Percentiles rank a stretch among this genome's conserved stretches.
phyloP scores from a whole-genome alignment of 2,113 vertebrate species.

The Scophthalmus maximus region DNA sequence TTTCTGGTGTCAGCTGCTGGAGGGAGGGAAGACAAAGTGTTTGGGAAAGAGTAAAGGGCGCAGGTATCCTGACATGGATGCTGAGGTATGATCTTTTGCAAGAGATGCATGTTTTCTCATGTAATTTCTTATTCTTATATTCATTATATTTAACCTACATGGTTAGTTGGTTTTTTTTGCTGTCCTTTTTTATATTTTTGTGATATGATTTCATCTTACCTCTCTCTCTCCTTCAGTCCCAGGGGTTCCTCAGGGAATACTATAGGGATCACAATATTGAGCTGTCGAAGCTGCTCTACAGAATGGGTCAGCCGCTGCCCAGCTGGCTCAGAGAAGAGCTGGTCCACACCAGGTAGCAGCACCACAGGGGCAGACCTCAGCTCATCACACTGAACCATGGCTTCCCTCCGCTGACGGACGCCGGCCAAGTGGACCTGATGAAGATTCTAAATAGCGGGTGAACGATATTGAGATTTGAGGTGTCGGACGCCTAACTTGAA shows the following conservation, averaged over 20 bases:
- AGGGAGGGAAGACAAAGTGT: constrained; percentile 96
- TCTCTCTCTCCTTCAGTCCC: constrained; percentile 82
- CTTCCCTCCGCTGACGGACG: constrained; percentile 40
- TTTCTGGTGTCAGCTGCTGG: constrained; percentile 97
- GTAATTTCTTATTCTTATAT: too few species aligned
- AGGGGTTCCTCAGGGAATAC: constrained; percentile 92
- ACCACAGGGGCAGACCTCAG: constrained; percentile 30
- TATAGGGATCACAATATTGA: constrained; percentile 96
- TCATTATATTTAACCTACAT: background rate
- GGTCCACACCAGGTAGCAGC: constrained; percentile 95
- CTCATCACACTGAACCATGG: constrained; percentile 57
- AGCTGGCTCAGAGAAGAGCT: constrained; percentile 96
- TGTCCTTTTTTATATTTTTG: background rate
- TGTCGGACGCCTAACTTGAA: constrained; percentile 17
- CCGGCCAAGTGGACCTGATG: constrained; percentile 18
- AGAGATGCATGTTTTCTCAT: background rate
- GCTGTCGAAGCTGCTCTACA: constrained; percentile 97
- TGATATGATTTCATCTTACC: background rate
- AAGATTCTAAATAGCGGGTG: constrained; percentile 45
- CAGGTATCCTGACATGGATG: constrained; percentile 95
- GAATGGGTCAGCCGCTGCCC: constrained; percentile 94
- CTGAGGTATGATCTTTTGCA: constrained; percentile 83
- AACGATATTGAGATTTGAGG: constrained; percentile 23
- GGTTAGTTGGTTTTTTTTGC: background rate
- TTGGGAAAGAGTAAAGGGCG: constrained; percentile 98